Evolutionary conservation across 2,888 invertebrate species (phyloP).

Genomic region (Leptodirus hochenwartii): DNA sequence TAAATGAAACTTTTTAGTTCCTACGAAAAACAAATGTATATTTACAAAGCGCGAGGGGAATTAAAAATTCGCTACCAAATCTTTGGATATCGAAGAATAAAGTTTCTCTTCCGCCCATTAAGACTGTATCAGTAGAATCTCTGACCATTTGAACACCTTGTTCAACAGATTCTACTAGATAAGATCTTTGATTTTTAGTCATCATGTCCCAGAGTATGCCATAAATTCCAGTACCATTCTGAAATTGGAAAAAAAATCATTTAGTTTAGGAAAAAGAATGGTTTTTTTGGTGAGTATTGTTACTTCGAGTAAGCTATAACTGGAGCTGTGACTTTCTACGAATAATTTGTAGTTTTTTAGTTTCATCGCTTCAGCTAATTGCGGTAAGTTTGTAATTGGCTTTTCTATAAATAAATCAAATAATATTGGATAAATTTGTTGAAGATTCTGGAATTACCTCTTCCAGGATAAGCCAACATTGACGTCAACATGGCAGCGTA

Average conservation of each 20-base stretch:
- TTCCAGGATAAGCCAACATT: slow-evolving; percentile 49
- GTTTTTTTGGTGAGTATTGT: slow-evolving; percentile 8
- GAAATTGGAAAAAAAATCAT: slow-evolving; percentile 10
- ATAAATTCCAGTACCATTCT: slow-evolving; percentile 63
- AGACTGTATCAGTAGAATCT: slow-evolving; percentile 38
- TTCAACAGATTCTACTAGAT: slow-evolving; percentile 50
- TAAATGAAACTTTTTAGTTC: slow-evolving; percentile 47
- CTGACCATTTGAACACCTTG: slow-evolving; percentile 47
- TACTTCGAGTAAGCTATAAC: slow-evolving; percentile 49
- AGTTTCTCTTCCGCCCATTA: slow-evolving; percentile 57
- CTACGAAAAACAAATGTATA: slow-evolving; percentile 23
- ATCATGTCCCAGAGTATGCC: slow-evolving; percentile 48
- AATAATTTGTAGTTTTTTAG: slow-evolving; percentile 43
- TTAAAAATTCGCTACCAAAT: slow-evolving; percentile 34
- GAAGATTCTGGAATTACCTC: no score
- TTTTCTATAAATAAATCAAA: slow-evolving; percentile 29
- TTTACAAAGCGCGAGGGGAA: neutral
- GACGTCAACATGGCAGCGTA: slow-evolving; percentile 64
- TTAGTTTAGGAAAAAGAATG: slow-evolving; percentile 3
- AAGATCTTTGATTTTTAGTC: slow-evolving; percentile 29
- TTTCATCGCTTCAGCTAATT: slow-evolving; percentile 46
- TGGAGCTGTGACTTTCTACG: slow-evolving; percentile 56
- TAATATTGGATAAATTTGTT: no score
- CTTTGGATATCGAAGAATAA: slow-evolving; percentile 56
- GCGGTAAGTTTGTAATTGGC: slow-evolving; percentile 46